Base-by-base conservation (phyloP, 2,113 vertebrate species). In the Calyptommatus sinebrachiatus region DNA sequence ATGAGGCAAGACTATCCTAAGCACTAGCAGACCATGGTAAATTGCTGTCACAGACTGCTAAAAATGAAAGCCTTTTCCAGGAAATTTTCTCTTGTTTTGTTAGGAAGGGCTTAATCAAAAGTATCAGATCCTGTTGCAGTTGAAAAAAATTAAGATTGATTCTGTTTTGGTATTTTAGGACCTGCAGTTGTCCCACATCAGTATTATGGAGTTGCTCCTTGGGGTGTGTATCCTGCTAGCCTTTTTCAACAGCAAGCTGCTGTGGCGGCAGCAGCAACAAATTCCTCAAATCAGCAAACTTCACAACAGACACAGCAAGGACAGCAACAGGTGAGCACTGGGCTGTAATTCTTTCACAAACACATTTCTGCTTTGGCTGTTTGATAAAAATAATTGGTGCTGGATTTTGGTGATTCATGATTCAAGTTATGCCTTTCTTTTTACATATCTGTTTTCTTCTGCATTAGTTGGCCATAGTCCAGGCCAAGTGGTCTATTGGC, bases 191-290 rank as follows among this genome's bases (percentile, higher is more conserved):
- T 99, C 87, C 98, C 98, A 87, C 98, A 96, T 85, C 98, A 99
- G 92, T 99, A 99, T 93, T 99, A 99, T 1, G 98, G 98, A 73
- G 98, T 99, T 61, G 98, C 98, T 2, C 98, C 98, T 18, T 99
- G 98, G 98, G 98, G 98, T 12, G 98, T 99, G 50, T 99, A 99
- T 82, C 98, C 98, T 26, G 98, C 98, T 88, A 99, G 97, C 83
- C 97, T 99, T 68, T 99, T 99, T 91, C 98, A 99, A 93, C 98
- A 99, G 91, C 98, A 99, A 84, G 98, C 98, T 0, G 97, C 98
- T 1, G 97, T 96, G 0, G 95, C 95, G 0, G 93, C 92, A 0
- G 91, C 92, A 0, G 97, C 98, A 69, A 97, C 95, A 77, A 99
- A 93, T 85, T 98, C 97, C 0, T 97, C 97, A 77, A 98, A 94